Evolutionary conservation across 2,797 vertebrate genomes (phyloP).

Genomic region (Premnoplex brunnescens): DNA sequence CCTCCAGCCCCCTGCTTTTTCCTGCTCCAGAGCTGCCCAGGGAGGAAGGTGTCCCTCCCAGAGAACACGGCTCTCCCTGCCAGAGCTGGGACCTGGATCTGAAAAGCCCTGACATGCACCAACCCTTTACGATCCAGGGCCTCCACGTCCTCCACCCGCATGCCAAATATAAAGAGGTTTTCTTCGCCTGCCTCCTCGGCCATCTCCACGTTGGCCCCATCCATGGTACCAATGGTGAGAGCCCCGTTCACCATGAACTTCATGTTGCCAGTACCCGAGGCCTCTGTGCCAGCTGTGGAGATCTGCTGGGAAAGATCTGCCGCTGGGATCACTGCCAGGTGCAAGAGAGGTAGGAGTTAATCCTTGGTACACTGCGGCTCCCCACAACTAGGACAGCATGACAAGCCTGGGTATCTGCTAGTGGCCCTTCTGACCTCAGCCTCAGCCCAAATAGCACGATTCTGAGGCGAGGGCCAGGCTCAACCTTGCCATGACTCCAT

Average conservation of each 20-base stretch:
- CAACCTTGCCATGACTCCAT: neutral
- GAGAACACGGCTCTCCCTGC: neutral
- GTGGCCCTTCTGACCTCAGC: neutral
- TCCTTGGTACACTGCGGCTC: neutral
- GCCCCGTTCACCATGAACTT: conserved; percentile 91
- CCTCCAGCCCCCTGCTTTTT: neutral
- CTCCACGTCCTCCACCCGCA: conserved; percentile 86
- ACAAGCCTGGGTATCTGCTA: neutral
- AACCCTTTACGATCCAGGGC: conserved; percentile 82
- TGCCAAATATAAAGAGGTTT: conserved; percentile 89
- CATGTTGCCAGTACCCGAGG: conserved; percentile 89
- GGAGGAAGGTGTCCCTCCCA: neutral
- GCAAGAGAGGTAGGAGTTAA: neutral
- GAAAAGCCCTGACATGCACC: neutral
- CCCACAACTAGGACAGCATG: neutral
- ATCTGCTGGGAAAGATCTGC: conserved; percentile 90
- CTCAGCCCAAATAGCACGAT: neutral
- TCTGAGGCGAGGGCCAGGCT: neutral
- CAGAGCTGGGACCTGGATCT: neutral
- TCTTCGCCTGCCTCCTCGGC: conserved; percentile 85
- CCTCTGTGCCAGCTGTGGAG: conserved; percentile 87
- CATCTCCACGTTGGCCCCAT: conserved; percentile 89
- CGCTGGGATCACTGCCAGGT: conserved; percentile 82
- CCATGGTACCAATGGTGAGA: conserved; percentile 90
- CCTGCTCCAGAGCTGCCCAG: neutral